Base-by-base conservation (phyloP, 1,140 invertebrate species). In the Drosophila simulans region DNA sequence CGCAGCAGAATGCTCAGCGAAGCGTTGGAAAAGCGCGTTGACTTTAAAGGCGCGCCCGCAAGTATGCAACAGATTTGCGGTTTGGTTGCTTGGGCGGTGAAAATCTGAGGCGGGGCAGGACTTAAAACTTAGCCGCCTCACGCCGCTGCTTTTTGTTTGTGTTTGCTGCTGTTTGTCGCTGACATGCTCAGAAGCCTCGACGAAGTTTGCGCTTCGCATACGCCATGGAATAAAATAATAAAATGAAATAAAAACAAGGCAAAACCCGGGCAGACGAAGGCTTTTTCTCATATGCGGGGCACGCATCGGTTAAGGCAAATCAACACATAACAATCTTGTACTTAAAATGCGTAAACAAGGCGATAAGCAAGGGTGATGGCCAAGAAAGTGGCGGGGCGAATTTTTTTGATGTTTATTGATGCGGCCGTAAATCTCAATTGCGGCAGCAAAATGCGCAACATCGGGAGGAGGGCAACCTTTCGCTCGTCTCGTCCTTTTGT, bases 281-380 rank as follows among this genome's bases (percentile, higher is more conserved):
- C 74, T 75, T 46, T 77, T 88, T 86, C 83, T 83, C 80, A 85
- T 74, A 86, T 86, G 83, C 83, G 83, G 83, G 83, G 83, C 83
- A 86, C 83, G 83, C 83, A 86, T 89, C 83, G 86, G 83, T 86
- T 86, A 66, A 83, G 77, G 77, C 76, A 89, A 89, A 89, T 89
- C 84, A 89, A 89, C 84, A 89, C 84, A 89, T 89, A 89, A 89
- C 84, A 89, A 89, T 89, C 84, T 89, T 89, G 84, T 89, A 89
- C 84, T 89, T 88, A 89, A 89, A 89, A 89, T 89, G 85, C 84
- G 84, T 89, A 89, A 89, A 89, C 85, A 89, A 84, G 82, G 73
- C 81, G 84, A 89, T 89, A 89, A 89, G 83, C 83, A 86, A 74
- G 68, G 56, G 66, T 60, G 60, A 60, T 42, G 55, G 60, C 58